Evolutionary conservation across 2,797 vertebrate species (phyloP), one percentile per base, ranked within the genome.

Genomic region (Ara ararauna): DNA sequence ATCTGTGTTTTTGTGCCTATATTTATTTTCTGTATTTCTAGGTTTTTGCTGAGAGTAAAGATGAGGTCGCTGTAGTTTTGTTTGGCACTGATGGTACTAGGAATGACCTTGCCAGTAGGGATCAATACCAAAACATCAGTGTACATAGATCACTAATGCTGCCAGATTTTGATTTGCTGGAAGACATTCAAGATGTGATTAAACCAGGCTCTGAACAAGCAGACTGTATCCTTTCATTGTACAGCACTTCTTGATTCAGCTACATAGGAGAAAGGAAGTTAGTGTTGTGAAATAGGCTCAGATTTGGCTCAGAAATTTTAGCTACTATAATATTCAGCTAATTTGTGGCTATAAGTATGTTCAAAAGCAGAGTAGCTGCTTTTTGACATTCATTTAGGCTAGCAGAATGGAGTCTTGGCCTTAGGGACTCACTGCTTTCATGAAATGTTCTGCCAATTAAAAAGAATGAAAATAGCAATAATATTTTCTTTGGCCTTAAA

Each of bases 21-120:
- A 88, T 29, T 7, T 79, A 27, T 92, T 96, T 95, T 73, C 82
- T 92, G 7, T 86, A 4, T 85, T 61, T 94, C 30, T 96, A 99
- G 99, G 98, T 99, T 84, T 99, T 99, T 98, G 98, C 98, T 78
- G 99, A 99, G 95, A 98, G 96, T 78, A 99, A 99, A 94, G 99
- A 99, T 96, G 99, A 99, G 92, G 58, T 99, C 1, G 99, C 98
- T 30, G 94, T 99, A 89, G 99, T 99, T 67, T 96, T 99, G 67
- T 99, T 99, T 96, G 99, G 99, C 48, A 99, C 99, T 2, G 98
- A 99, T 29, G 87, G 80, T 54, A 99, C 99, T 4, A 82, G 97
- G 42, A 99, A 99, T 85, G 47, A 72, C 12, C 98, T 99, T 79
- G 98, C 98, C 51, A 68, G 60, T 54, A 97, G 94, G 7, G 98